Conservation (phyloP, 2,113 vertebrate genomes). For the Rhipidura dahli region DNA sequence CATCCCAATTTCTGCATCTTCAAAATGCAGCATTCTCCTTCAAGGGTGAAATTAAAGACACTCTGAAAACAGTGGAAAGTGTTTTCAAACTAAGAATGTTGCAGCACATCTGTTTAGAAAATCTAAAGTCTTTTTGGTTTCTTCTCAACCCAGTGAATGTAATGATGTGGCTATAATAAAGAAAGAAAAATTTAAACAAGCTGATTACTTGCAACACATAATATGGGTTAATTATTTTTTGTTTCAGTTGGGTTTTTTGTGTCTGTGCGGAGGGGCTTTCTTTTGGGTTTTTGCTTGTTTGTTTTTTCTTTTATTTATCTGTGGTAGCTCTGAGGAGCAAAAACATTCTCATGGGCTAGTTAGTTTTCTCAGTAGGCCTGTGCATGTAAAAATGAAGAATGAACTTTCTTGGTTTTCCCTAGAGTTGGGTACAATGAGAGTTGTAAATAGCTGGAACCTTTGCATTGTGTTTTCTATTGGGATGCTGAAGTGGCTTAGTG, state of each 20-base stretch:
- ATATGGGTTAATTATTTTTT: background rate
- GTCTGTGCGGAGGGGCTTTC: background rate
- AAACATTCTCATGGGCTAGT: background rate
- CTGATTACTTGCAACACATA: background rate
- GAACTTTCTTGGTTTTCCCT: background rate
- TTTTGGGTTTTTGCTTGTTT: background rate
- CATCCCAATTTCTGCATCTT: background rate
- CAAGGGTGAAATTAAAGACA: background rate
- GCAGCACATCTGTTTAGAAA: background rate
- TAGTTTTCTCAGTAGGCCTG: background rate
- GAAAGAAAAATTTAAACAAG: background rate
- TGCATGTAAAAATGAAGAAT: fast-evolving
- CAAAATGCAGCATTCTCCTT: background rate
- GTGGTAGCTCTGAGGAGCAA: background rate
- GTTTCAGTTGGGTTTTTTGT: background rate
- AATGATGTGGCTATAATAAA: background rate
- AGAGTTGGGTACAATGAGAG: background rate
- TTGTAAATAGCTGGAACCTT: background rate
- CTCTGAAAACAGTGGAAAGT: background rate
- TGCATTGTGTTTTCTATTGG: background rate
- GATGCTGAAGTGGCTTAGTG: background rate
- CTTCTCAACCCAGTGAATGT: background rate
- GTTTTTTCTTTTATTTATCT: background rate
- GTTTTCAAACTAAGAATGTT: background rate
- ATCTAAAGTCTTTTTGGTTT: background rate